Conservation (phyloP, 1,140 invertebrate genomes). For the Andrena cerasifolii region DNA sequence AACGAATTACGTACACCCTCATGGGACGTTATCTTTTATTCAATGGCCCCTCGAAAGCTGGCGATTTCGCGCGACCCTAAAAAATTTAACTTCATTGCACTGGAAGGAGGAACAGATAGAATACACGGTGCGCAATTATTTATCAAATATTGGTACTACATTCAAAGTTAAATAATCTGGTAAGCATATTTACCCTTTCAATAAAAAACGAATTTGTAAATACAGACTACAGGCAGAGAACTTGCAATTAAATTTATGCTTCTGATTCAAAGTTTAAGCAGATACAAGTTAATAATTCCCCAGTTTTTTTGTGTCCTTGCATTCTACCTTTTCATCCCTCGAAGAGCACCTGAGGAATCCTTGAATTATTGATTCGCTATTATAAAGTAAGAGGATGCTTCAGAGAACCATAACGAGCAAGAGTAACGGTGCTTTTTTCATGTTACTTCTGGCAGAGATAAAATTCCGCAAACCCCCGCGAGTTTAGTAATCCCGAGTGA, state of each 20-base stretch:
- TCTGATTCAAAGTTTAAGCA: too few species aligned
- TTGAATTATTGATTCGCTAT: slow-evolving; percentile 29
- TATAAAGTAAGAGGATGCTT: slow-evolving; percentile 5
- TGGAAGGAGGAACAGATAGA: not conserved
- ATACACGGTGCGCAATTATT: too few species aligned
- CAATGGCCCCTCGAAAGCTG: not conserved
- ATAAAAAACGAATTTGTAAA: too few species aligned
- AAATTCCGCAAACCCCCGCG: slow-evolving; percentile 7
- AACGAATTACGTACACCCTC: not conserved
- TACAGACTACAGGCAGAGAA: too few species aligned
- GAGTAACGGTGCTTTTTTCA: slow-evolving; percentile 1
- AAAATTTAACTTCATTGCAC: not conserved
- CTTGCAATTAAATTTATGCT: too few species aligned
- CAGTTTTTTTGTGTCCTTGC: slow-evolving; percentile 1
- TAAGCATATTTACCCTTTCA: too few species aligned
- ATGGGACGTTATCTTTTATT: slow-evolving; percentile 21
- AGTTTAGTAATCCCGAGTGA: not conserved
- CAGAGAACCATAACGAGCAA: slow-evolving; percentile 6
- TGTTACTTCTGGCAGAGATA: slow-evolving; percentile 12
- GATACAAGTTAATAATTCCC: too few species aligned
- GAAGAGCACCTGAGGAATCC: not conserved
- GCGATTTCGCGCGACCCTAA: not conserved
- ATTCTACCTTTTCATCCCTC: not conserved
- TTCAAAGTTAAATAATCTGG: too few species aligned
- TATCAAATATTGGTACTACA: too few species aligned